phyloP scores from a whole-genome alignment of 2,113 vertebrate genomes.

The Dipodomys spectabilis region DNA sequence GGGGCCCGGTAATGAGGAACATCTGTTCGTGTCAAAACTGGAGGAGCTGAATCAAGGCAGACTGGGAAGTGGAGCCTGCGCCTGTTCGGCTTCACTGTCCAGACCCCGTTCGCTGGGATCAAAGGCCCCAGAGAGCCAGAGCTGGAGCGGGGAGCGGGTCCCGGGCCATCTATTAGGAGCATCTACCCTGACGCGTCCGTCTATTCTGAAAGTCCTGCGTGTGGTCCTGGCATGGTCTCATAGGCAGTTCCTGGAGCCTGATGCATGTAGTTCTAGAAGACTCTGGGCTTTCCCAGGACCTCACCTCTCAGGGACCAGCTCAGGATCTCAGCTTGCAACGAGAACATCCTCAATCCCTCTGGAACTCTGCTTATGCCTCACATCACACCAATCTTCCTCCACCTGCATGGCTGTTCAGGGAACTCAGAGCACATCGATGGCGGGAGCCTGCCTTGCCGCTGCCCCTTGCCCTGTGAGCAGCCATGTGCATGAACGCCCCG shows the following conservation, averaged over 20 bases:
- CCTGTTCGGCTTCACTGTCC: not conserved
- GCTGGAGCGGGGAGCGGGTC: too few relatives aligned
- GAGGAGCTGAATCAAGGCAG: not conserved
- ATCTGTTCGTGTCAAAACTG: not conserved
- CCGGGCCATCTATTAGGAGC: not conserved
- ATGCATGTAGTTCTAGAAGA: not conserved
- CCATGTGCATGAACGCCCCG: not conserved
- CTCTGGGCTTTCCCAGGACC: not conserved
- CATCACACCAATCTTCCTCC: slow-evolving; percentile 67
- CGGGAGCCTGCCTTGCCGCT: slow-evolving; percentile 28
- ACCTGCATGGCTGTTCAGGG: slow-evolving; percentile 49
- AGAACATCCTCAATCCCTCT: slow-evolving; percentile 35
- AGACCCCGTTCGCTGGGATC: not conserved
- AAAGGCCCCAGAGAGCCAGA: not conserved
- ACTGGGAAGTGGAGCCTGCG: not conserved
- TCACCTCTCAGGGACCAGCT: not conserved
- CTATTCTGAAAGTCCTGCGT: not conserved
- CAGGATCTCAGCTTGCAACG: not conserved
- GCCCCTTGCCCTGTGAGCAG: slow-evolving; percentile 33
- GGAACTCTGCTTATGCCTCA: slow-evolving; percentile 53
- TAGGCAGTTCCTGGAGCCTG: not conserved
- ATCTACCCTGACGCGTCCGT: not conserved
- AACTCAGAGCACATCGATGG: not conserved
- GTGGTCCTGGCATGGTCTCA: not conserved
- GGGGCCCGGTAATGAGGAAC: not conserved